Conservation (phyloP, 2,797 vertebrate species). For the Picus viridis region DNA sequence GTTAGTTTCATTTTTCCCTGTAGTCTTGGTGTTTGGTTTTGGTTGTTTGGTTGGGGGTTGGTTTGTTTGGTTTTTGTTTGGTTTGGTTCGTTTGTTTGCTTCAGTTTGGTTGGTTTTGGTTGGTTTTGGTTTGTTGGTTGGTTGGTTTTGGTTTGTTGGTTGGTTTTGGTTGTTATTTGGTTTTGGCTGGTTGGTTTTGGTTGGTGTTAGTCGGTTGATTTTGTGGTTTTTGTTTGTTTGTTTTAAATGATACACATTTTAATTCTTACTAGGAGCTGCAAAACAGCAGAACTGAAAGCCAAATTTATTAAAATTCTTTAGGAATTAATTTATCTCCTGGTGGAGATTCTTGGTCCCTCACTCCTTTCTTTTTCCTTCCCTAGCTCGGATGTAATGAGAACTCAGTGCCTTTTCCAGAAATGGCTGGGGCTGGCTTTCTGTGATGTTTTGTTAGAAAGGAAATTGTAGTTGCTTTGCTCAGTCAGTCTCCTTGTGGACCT, state of each 20-base stretch:
- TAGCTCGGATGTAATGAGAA: background rate
- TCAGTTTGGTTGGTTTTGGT: background rate
- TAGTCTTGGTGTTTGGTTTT: no score
- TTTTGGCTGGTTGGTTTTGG: background rate
- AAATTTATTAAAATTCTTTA: background rate
- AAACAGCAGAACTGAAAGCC: background rate
- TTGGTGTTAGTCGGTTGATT: no score
- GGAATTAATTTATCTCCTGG: background rate
- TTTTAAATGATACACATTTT: background rate
- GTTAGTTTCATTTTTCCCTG: background rate
- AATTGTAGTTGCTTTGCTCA: background rate
- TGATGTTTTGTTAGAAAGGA: background rate
- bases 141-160: background rate
- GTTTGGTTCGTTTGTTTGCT: background rate
- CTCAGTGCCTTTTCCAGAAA: background rate
- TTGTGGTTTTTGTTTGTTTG: background rate
- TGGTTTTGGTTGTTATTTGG: no score
- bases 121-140: no score
- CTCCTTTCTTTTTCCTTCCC: background rate
- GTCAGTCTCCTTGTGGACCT: background rate
- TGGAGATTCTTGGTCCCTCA: background rate
- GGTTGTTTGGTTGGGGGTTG: no score
- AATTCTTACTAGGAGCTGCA: background rate
- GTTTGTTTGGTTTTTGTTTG: no score
- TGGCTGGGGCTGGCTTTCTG: background rate